Evolutionary conservation across 2,113 vertebrate species (phyloP), one percentile per base, ranked within the genome.

Genomic region (Oncorhynchus kisutch): DNA sequence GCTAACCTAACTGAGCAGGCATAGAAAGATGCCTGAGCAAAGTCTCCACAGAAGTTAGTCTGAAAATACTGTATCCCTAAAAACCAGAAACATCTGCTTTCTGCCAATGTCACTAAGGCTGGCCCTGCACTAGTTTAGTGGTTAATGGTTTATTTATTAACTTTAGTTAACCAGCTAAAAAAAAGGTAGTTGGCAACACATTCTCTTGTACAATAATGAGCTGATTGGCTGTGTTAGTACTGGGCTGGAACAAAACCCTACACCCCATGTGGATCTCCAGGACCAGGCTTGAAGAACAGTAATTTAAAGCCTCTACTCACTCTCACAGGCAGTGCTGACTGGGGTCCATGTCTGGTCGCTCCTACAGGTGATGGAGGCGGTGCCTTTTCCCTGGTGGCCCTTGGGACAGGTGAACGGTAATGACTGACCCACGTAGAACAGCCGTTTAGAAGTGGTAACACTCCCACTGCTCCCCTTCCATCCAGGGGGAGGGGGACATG

Each of bases 331-430:
- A 6, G 94, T 89, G 18, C 81, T 92, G 77, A 94, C 68, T 77
- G 94, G 91, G 68, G 92, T 97, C 98, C 98, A 99, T 0, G 93
- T 97, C 91, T 95, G 96, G 70, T 99, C 97, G 0, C 92, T 88
- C 67, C 91, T 94, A 88, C 98, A 99, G 62, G 90, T 95, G 77
- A 99, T 94, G 77, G 91, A 76, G 29, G 93, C 91, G 1, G 91
- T 82, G 1, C 95, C 95, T 78, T 88, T 94, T 60, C 94, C 92
- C 34, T 93, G 91, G 81, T 96, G 96, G 65, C 98, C 98, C 92
- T 95, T 94, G 59, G 96, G 94, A 78, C 98, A 99, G 81, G 82
- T 90, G 85, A 98, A 90, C 1, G 93, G 93, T 24, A 96, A 73
- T 0, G 95, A 94, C 89, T 97, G 96, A 20, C 95, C 94, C 0